Evolutionary conservation across 1,140 invertebrate genomes (phyloP), one percentile per base, ranked within the genome.

Genomic region (Rhagoletis zephyria): DNA sequence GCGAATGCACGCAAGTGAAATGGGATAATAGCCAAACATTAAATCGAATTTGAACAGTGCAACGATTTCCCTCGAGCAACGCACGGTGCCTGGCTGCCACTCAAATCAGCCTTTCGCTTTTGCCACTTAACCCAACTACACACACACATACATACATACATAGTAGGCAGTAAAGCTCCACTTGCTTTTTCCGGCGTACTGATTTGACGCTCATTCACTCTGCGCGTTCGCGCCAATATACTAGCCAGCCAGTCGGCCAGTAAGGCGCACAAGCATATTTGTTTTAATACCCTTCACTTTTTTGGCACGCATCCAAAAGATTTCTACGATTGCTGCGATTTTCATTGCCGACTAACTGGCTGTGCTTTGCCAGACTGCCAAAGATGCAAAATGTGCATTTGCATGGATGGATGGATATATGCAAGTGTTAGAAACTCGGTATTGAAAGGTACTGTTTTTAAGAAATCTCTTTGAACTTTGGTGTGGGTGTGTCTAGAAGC

Each of bases 281-380:
- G 42, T 74, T 74, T 45, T 74, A 45, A 74, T 74, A 74, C 67
- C 67, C 67, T 74, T 74, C 67, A 74, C 67, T 74, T 74, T 67
- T 74, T 74, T 74, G 67, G 67, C 67, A 74, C 40, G 40, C 45
- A 40, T 30, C 67, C 67, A 74, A 74, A 70, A 14, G 40, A 1
- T 74, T 48, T 48, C 42, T 48, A 3, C 67, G 67, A 74, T 42
- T 74, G 40, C 6, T 14, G 67, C 67, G 45, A 10, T 74, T 74
- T 74, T 48, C 67, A 74, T 74, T 74, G 42, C 42, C 45, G 67
- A 40, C 40, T 0, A 70, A 14, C 42, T 48, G 10, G 64, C 14
- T 70, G 19, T 30, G 64, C 16, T 30, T 19, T 6, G 40, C 42
- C 40, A 12, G 19, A 56, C 19, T 67, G 64, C 10, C 64, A 7